Evolutionary conservation across 37 sponge, comb jelly and placozoan species (phyloP).

Genomic region (Beroe ovata): DNA sequence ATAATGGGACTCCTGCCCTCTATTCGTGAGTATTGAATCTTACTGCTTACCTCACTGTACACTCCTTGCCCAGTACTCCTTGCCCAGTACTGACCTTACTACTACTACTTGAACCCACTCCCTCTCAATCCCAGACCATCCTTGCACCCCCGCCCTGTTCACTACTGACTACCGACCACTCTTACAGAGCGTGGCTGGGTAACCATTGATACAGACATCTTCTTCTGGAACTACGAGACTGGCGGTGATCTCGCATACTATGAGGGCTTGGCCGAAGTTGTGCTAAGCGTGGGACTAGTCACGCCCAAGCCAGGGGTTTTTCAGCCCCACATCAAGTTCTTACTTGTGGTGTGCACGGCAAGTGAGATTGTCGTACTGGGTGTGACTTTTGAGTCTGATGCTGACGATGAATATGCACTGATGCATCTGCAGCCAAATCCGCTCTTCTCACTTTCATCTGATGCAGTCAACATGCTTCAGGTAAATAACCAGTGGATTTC

Average conservation of each 20-base stretch:
- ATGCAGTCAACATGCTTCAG: slow-evolving; percentile 77
- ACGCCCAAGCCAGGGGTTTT: slow-evolving; percentile 85
- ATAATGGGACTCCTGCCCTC: slow-evolving; percentile 89
- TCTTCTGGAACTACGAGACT: slow-evolving; percentile 89
- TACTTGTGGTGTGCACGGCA: slow-evolving; percentile 86
- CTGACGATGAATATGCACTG: slow-evolving; percentile 73
- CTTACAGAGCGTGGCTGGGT: slow-evolving; percentile 82
- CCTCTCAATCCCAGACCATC: too few species aligned
- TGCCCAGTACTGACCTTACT: too few species aligned
- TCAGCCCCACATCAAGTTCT: slow-evolving; percentile 86
- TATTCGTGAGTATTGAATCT: slow-evolving; percentile 68
- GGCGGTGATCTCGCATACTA: slow-evolving; percentile 91
- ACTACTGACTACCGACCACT: too few species aligned
- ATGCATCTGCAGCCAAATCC: slow-evolving; percentile 97
- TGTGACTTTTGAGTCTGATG: slow-evolving; percentile 82
- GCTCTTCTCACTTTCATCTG: slow-evolving; percentile 85
- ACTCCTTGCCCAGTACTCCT: too few species aligned
- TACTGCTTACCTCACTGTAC: too few species aligned
- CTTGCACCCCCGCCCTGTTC: too few species aligned
- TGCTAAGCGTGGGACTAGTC: slow-evolving; percentile 86
- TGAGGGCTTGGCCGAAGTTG: slow-evolving; percentile 94
- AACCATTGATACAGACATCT: slow-evolving; percentile 89
- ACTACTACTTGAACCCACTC: too few species aligned
- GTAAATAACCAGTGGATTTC: slow-evolving; percentile 38
- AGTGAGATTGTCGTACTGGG: slow-evolving; percentile 89